Base-by-base conservation (phyloP, 92 coral and sea anemone genomes). In the Actinostola sp. region DNA sequence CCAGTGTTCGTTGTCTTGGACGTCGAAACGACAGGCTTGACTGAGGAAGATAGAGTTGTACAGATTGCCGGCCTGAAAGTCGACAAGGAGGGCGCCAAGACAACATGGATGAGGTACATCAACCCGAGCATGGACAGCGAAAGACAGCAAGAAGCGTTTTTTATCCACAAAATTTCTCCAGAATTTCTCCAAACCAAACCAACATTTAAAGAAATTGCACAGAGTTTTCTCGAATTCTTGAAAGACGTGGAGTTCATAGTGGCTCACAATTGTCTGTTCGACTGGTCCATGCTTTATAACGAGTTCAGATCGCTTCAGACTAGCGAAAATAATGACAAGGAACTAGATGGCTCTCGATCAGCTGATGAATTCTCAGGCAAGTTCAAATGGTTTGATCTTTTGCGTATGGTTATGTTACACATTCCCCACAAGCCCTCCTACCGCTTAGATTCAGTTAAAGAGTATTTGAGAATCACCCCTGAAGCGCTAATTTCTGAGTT, bases 21-120 rank as follows among this genome's bases (percentile, higher is more conserved):
- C 49, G 55, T 82, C 0, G 87, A 82, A 38, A 82, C 87, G 2
- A 82, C 82, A 8, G 82, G 87, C 0, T 53, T 75, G 25, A 66
- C 58, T 66, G 45, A 57, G 8, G 53, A 41, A 20, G 87, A 75
- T 43, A 61, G 72, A 63, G 69, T 82, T 15, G 61, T 82, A 1
- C 87, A 82, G 41, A 75, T 82, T 15, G 87, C 81, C n/a, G 52
- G 79, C 49, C 35, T 82, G 33, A 82, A 75, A 35, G 55, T 82
- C 49, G 65, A 66, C 21, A 35, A 66, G 26, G 61, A 60, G 1
- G 76, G 59, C 19, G 24, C 17, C 16, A 50, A 48, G 15, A 44
- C 42, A 5, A 60, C 82, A 8, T 82, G 87, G 87, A 82, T 73
- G 77, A 36, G 76, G 21, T 75, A 66, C 44, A 28, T 67, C 16